These are phyloP conservation scores for Minunthozetes semirufus DNA, from an alignment of 2,888 invertebrate species.

Conservation along the genomic window DNA sequence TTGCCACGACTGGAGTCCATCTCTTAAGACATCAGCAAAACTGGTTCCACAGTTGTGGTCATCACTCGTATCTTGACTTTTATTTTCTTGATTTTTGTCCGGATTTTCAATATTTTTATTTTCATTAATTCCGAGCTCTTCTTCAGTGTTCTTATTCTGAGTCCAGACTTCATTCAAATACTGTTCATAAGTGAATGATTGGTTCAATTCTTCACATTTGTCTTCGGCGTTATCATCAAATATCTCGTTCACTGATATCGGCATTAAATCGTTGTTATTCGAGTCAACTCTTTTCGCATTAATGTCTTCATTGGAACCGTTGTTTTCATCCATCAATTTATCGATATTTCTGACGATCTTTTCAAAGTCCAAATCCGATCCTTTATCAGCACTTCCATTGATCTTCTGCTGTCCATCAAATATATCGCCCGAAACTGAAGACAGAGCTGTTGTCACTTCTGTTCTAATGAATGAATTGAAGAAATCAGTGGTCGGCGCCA, in stretches of 20 bases:
- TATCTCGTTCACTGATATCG: constrained; percentile 18
- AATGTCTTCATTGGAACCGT: neutral
- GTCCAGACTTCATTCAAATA: neutral
- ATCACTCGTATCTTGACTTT: neutral
- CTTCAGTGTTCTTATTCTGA: neutral
- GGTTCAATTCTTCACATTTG: neutral
- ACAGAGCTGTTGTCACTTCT: neutral
- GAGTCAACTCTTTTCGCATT: neutral
- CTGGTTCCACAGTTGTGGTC: neutral
- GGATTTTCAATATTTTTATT: neutral
- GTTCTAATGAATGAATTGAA: neutral
- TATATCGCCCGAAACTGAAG: neutral
- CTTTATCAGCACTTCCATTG: neutral
- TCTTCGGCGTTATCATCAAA: neutral
- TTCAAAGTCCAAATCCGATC: neutral
- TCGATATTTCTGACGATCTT: constrained; percentile 13
- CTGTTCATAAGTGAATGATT: neutral
- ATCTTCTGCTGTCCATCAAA: neutral
- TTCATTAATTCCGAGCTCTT: neutral
- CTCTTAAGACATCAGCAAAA: constrained; percentile 3
- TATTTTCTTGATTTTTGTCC: neutral
- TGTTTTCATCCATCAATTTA: neutral
- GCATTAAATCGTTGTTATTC: neutral
- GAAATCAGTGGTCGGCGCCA: neutral
- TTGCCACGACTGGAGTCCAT: neutral